These are phyloP conservation scores for Lymantria monacha DNA, from an alignment of 2,888 invertebrate genomes.

Conservation along the genomic window DNA sequence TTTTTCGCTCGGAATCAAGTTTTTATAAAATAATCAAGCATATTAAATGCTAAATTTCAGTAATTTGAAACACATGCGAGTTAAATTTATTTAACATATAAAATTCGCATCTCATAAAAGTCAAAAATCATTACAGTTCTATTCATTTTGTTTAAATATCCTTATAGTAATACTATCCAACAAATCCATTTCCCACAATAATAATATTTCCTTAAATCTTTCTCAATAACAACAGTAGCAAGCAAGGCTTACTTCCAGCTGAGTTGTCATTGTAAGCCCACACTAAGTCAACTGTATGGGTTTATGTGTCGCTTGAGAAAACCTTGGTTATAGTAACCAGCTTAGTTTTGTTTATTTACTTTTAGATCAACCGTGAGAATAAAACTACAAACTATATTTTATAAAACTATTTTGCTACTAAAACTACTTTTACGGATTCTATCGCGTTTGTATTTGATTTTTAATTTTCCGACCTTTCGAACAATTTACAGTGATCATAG, in stretches of 20 bases:
- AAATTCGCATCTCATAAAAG: too few relatives aligned
- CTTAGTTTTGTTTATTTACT: not conserved
- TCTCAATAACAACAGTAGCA: not conserved
- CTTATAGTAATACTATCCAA: not conserved
- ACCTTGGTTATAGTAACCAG: slow-evolving; percentile 1
- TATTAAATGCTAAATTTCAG: too few relatives aligned
- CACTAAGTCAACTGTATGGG: slow-evolving; percentile 14
- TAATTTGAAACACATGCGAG: too few relatives aligned
- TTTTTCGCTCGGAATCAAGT: too few relatives aligned
- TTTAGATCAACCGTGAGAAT: not conserved
- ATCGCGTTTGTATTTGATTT: too few relatives aligned
- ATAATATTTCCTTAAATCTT: not conserved
- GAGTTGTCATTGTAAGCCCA: slow-evolving; percentile 12
- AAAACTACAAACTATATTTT: not conserved
- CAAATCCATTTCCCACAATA: not conserved
- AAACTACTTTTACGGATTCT: too few relatives aligned
- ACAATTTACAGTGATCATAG: too few relatives aligned
- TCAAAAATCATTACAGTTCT: too few relatives aligned
- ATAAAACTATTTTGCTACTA: not conserved
- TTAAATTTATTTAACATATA: too few relatives aligned
- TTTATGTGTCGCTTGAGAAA: slow-evolving; percentile 14
- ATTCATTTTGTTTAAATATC: not conserved
- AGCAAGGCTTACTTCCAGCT: slow-evolving; percentile 9
- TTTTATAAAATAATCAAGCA: too few relatives aligned
- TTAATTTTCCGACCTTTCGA: too few relatives aligned